phyloP scores from a whole-genome alignment of 2,888 invertebrate genomes.

The Eupsilia transversa region DNA sequence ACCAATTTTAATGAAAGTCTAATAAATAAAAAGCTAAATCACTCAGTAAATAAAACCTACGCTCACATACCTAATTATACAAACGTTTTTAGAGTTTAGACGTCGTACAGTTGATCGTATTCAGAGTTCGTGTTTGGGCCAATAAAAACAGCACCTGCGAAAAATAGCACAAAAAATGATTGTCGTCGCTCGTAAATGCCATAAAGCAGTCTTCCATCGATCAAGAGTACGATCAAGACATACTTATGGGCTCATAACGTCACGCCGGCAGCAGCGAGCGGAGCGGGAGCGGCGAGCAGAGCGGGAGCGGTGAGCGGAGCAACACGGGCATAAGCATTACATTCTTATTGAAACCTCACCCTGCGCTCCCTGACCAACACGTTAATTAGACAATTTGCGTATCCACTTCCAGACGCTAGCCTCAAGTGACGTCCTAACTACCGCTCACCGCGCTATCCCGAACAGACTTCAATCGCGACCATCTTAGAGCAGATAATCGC shows the following conservation, averaged over 20 bases:
- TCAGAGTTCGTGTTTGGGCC: conserved; percentile 45
- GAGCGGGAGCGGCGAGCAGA: conserved; percentile 40
- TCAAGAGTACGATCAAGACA: conserved; percentile 67
- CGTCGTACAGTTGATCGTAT: conserved; percentile 33
- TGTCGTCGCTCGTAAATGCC: conserved; percentile 68
- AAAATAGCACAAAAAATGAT: conserved; percentile 71
- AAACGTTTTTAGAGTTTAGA: conserved; percentile 6
- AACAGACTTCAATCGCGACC: conserved; percentile 54
- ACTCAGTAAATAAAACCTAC: conserved; percentile 26
- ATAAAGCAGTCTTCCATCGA: conserved; percentile 70
- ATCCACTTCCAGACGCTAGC: conserved; percentile 73
- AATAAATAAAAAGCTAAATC: conserved; percentile 1
- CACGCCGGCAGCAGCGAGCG: conserved; percentile 40
- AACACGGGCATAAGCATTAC: conserved; percentile 77
- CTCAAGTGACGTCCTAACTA: conserved; percentile 41
- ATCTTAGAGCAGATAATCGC: conserved; percentile 67
- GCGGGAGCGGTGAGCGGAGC: conserved; percentile 44
- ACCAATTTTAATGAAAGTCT: conserved; percentile 4
- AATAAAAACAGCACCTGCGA: conserved; percentile 70
- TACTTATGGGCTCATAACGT: conserved; percentile 71
- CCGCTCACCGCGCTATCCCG: conserved; percentile 32
- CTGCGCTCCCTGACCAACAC: conserved; percentile 75
- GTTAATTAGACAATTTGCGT: conserved; percentile 88
- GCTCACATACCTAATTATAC: conserved; percentile 11
- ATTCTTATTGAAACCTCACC: conserved; percentile 80